Evolutionary conservation across 2,888 invertebrate species (phyloP).

Genomic region (Branchipolynoe longqiensis): DNA sequence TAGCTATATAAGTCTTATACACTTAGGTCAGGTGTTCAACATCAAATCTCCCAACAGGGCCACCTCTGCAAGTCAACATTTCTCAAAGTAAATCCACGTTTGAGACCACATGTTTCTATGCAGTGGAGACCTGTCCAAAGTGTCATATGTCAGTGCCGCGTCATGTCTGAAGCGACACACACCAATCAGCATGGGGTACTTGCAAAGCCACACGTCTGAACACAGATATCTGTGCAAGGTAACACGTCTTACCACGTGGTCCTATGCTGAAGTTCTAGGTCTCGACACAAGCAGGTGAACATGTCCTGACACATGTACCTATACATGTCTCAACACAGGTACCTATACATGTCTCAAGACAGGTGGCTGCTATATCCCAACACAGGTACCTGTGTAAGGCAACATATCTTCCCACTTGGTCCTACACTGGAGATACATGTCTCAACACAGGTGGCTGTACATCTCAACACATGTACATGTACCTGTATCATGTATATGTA

Average conservation of each 20-base stretch:
- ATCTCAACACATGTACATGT: neutral
- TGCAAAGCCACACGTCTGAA: neutral
- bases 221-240: neutral
- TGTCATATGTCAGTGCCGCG: neutral
- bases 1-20: too few relatives aligned
- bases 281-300: neutral
- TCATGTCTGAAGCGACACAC: too few relatives aligned
- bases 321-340: neutral
- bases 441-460: too few relatives aligned
- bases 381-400: neutral
- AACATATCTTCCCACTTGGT: too few relatives aligned
- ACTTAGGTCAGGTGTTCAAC: too few relatives aligned
- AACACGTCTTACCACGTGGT: neutral
- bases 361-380: neutral
- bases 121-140: too few relatives aligned
- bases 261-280: neutral
- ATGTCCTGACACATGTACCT: neutral
- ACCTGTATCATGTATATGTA: neutral
- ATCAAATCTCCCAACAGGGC: too few relatives aligned
- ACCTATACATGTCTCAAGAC: neutral
- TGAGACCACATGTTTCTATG: neutral
- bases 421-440: too few relatives aligned
- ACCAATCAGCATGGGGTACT: too few relatives aligned
- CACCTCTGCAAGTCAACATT: too few relatives aligned
- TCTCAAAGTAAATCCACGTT: neutral